Percentiles rank a stretch among this genome's conserved stretches.
phyloP scores from a whole-genome alignment of 2,888 invertebrate genomes.

The Macrophya annulata region DNA sequence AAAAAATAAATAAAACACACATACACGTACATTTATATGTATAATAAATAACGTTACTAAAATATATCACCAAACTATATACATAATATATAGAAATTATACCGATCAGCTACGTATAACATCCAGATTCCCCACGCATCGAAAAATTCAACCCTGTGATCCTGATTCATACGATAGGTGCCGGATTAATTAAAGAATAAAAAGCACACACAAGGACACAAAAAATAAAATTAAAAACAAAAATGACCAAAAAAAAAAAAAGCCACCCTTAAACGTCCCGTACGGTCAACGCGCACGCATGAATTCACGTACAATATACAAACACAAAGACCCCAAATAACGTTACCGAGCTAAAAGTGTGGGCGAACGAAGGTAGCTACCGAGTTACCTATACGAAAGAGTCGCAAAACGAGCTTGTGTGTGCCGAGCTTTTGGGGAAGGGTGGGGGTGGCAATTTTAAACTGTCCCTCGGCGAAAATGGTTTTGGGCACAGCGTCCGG shows the following conservation, averaged over 20 bases:
- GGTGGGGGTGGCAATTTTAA: constrained; percentile 65
- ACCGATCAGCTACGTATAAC: background rate
- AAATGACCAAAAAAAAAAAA: background rate
- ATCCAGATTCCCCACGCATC: background rate
- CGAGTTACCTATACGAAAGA: constrained; percentile 1
- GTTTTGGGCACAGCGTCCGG: constrained; percentile 61
- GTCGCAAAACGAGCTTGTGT: constrained; percentile 36
- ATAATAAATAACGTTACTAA: background rate
- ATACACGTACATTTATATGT: background rate
- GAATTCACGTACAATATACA: constrained; percentile 30
- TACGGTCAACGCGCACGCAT: background rate
- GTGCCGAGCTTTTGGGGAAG: background rate
- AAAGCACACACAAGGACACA: background rate
- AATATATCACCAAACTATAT: background rate
- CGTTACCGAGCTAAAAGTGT: constrained; percentile 31
- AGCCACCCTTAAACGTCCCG: constrained; percentile 27
- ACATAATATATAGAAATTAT: background rate
- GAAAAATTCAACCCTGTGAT: background rate
- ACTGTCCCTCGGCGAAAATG: constrained; percentile 67
- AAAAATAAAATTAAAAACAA: background rate
- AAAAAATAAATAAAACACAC: constrained; percentile 12
- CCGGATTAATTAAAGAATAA: constrained; percentile 27
- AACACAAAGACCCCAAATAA: constrained; percentile 17
- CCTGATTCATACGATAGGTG: background rate
- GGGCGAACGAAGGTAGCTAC: background rate